Base-by-base conservation (phyloP, 2,797 vertebrate species). In the Rhynchonycteris naso region DNA sequence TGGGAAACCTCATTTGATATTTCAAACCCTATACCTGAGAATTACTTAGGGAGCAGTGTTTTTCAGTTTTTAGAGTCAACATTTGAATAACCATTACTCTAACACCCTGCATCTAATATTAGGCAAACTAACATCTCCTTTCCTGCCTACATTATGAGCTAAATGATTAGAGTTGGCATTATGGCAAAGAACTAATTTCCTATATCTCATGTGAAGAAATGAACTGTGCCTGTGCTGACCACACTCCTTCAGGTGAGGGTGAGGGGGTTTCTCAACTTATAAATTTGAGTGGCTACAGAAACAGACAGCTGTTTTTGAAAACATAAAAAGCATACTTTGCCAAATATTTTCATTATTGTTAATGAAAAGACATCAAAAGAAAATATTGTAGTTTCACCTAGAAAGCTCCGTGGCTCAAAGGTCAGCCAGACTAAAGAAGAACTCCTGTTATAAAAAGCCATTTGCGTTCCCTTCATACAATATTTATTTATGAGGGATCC, bases 351-450 rank as follows among this genome's bases (percentile, higher is more conserved):
- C 50, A 82, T 96, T 97, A 96, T 90, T 97, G 90, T 18, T 7
- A 97, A 66, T 96, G 94, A 97, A 96, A 95, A 95, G 93, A 93
- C 82, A 96, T 94, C 88, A 91, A 91, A 97, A 98, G 94, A 96
- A 97, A 95, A 98, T 98, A 92, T 33, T 93, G 52, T 78, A 16
- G 69, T 97, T 98, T 98, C 47, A 80, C 15, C 85, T 97, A 90
- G 93, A 98, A 97, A 97, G 78, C 69, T 68, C 69, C 97, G 69
- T 97, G 93, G 93, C 93, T 97, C 96, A 84, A 18, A 97, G 85
- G 85, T 97, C 97, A 98, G 91, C 96, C 96, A 97, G 93, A 96
- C 82, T 98, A 98, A 98, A 98, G 84, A 98, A 97, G 75, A 95
- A 94, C 93, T 90, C 89, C 92, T 97, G 43, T 43, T 43, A 95